Evolutionary conservation across 2,113 vertebrate genomes (phyloP).

Genomic region (Girardinichthys multiradiatus): DNA sequence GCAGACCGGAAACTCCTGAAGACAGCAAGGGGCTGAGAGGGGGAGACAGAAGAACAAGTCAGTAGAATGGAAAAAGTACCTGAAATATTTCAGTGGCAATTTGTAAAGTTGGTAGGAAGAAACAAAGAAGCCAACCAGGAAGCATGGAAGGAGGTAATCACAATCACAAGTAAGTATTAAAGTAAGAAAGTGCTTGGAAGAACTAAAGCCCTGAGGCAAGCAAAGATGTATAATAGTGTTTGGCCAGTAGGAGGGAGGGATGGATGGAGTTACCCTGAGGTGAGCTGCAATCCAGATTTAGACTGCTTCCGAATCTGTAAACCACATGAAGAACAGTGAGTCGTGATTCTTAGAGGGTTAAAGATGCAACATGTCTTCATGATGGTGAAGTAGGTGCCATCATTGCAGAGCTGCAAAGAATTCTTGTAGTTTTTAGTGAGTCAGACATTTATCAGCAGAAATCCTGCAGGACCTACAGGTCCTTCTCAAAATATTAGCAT

Average conservation of each 20-base stretch:
- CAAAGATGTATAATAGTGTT: too few relatives aligned
- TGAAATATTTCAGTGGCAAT: too few relatives aligned
- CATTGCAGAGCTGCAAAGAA: neutral
- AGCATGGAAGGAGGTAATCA: too few relatives aligned
- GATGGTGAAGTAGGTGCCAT: too few relatives aligned
- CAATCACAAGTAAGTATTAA: too few relatives aligned
- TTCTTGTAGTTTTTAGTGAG: neutral
- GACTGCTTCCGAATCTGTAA: constrained; percentile 21
- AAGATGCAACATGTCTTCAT: neutral
- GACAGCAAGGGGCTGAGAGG: constrained; percentile 15
- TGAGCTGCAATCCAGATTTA: neutral
- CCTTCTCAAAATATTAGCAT: too few relatives aligned
- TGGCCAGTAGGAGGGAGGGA: too few relatives aligned
- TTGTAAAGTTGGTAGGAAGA: too few relatives aligned
- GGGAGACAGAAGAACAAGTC: neutral
- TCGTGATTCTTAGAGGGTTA: neutral
- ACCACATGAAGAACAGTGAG: neutral
- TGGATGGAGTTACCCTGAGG: constrained; percentile 31
- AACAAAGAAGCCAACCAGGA: too few relatives aligned
- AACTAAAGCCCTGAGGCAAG: too few relatives aligned
- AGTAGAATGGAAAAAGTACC: neutral
- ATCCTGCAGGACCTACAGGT: neutral
- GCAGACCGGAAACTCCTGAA: neutral
- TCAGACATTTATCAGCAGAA: neutral
- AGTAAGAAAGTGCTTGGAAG: too few relatives aligned